A percentile compares a stretch with the other conserved stretches of the same genome.
Conservation (phyloP, 1,140 invertebrate genomes). For the Drosophila nigrodunni region DNA sequence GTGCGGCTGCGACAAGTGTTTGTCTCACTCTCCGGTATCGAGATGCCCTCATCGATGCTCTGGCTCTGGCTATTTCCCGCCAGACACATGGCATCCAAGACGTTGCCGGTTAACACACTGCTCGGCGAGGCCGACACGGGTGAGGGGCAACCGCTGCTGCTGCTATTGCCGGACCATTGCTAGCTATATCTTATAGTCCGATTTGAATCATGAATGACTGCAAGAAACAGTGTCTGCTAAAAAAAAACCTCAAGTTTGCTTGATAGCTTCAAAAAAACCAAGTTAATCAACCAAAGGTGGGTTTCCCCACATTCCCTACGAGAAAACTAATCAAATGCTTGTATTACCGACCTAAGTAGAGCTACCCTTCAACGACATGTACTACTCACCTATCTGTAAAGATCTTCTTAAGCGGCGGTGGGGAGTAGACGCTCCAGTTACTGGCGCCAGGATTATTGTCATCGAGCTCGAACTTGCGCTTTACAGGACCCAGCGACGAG, state of each 20-base stretch:
- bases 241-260: too few species aligned
- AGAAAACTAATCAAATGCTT: too few species aligned
- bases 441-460: constrained; percentile 85
- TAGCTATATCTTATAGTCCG: too few species aligned
- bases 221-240: too few species aligned
- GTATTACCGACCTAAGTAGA: too few species aligned
- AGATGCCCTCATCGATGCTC: constrained; percentile 78
- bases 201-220: too few species aligned
- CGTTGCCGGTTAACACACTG: constrained; percentile 37
- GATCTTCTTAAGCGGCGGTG: constrained; percentile 81
- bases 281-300: too few species aligned
- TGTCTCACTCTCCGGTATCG: constrained; percentile 64
- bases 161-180: constrained; percentile 54
- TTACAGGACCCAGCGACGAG: constrained; percentile 89
- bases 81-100: constrained; percentile 64
- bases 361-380: too few species aligned
- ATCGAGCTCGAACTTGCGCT: constrained; percentile 92
- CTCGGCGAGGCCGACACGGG: constrained; percentile 71
- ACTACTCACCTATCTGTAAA: constrained; percentile 79
- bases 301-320: too few species aligned
- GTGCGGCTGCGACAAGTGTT: constrained; percentile 71
- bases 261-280: too few species aligned
- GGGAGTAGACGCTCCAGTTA: constrained; percentile 81
- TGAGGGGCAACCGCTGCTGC: constrained; percentile 77
- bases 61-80: constrained; percentile 64